Base-by-base conservation (phyloP, 2,888 invertebrate species). In the Mesorhabditis belari region DNA sequence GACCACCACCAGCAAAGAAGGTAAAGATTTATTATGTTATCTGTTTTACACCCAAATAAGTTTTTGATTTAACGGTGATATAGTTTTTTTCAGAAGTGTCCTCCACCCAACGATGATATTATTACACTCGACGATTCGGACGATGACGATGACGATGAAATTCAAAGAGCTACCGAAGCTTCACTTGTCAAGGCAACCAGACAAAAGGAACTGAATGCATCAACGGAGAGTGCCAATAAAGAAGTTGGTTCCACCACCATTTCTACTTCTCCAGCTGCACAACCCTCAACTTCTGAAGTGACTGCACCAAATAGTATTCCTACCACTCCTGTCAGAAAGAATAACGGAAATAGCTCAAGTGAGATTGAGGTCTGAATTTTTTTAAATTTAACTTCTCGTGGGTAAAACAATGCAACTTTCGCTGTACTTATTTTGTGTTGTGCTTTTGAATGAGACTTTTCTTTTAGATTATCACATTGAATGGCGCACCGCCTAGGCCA, bases 401-500 rank as follows among this genome's bases (percentile, higher is more conserved):
- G n/a, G n/a, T n/a, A n/a, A n/a, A n/a, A n/a, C n/a, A n/a, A n/a
- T n/a, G n/a, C n/a, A n/a, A n/a, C n/a, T n/a, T n/a, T n/a, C n/a
- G n/a, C n/a, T n/a, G n/a, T n/a, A n/a, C n/a, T n/a, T n/a, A n/a
- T n/a, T n/a, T n/a, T n/a, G n/a, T n/a, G n/a, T n/a, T n/a, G n/a
- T n/a, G n/a, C n/a, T n/a, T n/a, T n/a, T n/a, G n/a, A n/a, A 35
- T 35, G 44, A 9, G n/a, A 9, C 44, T 35, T 35, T 59, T 49
- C 6, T 55, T 62, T 4, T 60, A 63, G 26, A 29, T 65, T 2
- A 67, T 65, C 57, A 65, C 64, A 3, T 59, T 65, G 2, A 63
- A 65, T 29, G 67, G 65, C 49, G 60, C 65, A 12, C 67, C 65
- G 27, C 67, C 65, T 1, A 54, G 62, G 25, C 62, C 65, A 2